A percentile compares a stretch with the other conserved stretches of the same genome.
Conservation (phyloP, 1,140 invertebrate species). For the Heliothis subflexa region DNA sequence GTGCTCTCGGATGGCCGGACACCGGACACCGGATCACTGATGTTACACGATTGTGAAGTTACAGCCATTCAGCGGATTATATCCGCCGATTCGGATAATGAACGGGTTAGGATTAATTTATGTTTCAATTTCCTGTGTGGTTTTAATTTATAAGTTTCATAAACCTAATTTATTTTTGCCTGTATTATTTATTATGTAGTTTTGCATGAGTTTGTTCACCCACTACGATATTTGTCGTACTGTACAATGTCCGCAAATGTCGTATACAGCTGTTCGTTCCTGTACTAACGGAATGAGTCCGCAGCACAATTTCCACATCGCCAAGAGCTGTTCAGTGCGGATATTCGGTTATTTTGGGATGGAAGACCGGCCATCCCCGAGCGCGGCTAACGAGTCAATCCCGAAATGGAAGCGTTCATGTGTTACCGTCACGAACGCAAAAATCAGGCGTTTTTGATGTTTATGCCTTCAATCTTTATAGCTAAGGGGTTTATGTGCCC, state of each 20-base stretch:
- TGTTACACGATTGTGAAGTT: conserved; percentile 9
- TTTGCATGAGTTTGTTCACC: too few species aligned
- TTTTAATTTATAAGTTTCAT: too few species aligned
- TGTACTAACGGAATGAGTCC: not conserved
- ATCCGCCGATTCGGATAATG: not conserved
- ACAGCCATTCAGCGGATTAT: not conserved
- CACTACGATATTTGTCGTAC: not conserved
- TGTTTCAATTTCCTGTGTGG: conserved; percentile 4
- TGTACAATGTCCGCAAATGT: not conserved
- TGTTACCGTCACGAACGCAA: conserved; percentile 32
- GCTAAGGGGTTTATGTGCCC: conserved; percentile 22
- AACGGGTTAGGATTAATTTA: not conserved
- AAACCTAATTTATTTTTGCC: too few species aligned
- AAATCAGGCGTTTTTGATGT: conserved; percentile 43
- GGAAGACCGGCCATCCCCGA: not conserved
- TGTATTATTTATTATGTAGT: too few species aligned
- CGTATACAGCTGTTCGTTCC: not conserved
- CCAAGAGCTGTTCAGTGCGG: not conserved
- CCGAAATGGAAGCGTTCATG: conserved; percentile 38
- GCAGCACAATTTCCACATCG: not conserved
- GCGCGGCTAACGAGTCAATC: conserved; percentile 40
- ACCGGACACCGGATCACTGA: not conserved
- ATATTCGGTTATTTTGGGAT: conserved; percentile 25
- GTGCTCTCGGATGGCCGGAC: not conserved
- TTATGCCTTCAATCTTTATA: conserved; percentile 27